Percentiles rank a stretch among this genome's conserved stretches.
Conservation (phyloP, 1,140 invertebrate species). For the Drosophila auraria region DNA sequence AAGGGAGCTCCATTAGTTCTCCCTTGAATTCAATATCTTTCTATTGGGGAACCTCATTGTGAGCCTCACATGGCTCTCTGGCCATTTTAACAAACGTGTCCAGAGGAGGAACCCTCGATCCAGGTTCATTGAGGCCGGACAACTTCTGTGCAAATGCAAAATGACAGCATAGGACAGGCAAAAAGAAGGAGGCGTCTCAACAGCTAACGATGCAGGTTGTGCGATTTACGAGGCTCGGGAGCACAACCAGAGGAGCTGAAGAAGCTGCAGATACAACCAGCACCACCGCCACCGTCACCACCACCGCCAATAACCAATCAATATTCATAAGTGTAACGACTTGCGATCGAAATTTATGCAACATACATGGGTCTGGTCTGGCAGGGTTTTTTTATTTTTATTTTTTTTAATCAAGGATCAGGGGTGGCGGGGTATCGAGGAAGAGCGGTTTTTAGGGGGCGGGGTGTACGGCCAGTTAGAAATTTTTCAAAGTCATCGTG, state of each 20-base stretch:
- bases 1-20: constrained; percentile 32
- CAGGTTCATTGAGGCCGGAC: constrained; percentile 15
- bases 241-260: constrained; percentile 3
- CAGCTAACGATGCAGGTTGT: constrained; percentile 63
- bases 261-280: constrained; percentile 7
- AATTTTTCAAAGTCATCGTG: constrained; percentile 78
- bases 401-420: constrained; percentile 8
- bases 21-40: constrained; percentile 44
- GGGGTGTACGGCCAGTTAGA: constrained; percentile 57
- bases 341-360: constrained; percentile 62
- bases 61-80: constrained; percentile 22
- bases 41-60: constrained; percentile 51
- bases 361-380: constrained; percentile 33
- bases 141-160: constrained; percentile 65
- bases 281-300: constrained; percentile 20
- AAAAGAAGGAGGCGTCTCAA: constrained; percentile 34
- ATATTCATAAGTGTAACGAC: constrained; percentile 79
- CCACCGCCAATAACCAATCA: constrained; percentile 74
- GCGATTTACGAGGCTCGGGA: constrained; percentile 51
- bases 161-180: constrained; percentile 45
- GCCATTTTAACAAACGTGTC: constrained; percentile 30
- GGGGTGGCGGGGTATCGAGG: constrained; percentile 2
- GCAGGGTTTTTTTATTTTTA: constrained; percentile 16
- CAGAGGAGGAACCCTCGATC: constrained; percentile 4
- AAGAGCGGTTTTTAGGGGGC: not conserved